phyloP scores from a whole-genome alignment of 2,797 vertebrate species.

The Carcharodon carcharias region DNA sequence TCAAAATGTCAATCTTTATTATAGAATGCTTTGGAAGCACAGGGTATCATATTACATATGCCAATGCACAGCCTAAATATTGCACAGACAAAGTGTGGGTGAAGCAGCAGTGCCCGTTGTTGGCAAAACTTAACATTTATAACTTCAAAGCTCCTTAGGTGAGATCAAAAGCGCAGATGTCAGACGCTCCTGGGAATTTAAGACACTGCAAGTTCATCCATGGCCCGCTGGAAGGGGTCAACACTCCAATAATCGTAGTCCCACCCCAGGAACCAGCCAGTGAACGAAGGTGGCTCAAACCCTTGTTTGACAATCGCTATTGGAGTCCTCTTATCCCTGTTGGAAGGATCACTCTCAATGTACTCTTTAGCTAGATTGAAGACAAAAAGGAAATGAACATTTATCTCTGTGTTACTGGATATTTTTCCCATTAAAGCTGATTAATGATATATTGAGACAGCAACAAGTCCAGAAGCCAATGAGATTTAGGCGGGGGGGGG shows the following conservation, averaged over 20 bases:
- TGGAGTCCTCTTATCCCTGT: constrained; percentile 75
- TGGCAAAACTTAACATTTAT: constrained; percentile 9
- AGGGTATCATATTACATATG: background rate
- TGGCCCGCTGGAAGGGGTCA: constrained; percentile 78
- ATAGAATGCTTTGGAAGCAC: background rate
- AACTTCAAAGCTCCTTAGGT: constrained; percentile 40
- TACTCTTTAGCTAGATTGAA: constrained; percentile 69
- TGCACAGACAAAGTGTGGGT: constrained; percentile 45
- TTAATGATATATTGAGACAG: background rate
- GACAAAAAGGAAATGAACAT: background rate
- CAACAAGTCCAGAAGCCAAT: background rate
- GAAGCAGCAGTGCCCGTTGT: constrained; percentile 40
- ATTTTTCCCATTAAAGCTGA: background rate
- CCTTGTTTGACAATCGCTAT: constrained; percentile 78
- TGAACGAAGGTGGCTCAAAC: constrained; percentile 87
- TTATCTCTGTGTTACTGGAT: background rate
- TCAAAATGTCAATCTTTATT: constrained; percentile 16
- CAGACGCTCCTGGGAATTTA: background rate
- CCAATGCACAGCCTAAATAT: constrained; percentile 47
- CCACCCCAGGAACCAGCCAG: constrained; percentile 97
- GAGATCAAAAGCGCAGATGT: constrained; percentile 52
- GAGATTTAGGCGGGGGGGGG: background rate
- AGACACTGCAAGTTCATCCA: constrained; percentile 79
- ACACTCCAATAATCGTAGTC: constrained; percentile 83
- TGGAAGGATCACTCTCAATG: constrained; percentile 84